Conservation (phyloP, 2,888 invertebrate species). For the Apocheima hispidaria region DNA sequence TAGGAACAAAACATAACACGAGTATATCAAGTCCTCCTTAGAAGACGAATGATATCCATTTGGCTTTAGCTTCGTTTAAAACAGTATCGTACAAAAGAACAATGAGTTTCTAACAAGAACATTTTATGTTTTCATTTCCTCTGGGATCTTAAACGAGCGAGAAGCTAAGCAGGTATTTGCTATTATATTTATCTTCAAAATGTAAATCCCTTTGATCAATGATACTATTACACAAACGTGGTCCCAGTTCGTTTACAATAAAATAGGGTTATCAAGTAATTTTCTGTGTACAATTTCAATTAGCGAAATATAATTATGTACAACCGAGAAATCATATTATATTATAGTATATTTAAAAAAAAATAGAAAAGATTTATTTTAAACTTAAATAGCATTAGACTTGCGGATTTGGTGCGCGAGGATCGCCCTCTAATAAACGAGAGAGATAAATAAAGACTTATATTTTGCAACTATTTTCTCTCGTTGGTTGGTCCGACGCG, state of each 20-base stretch:
- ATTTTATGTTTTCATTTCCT: constrained; percentile 19
- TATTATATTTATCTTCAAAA: constrained; percentile 28
- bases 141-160: constrained; percentile 16
- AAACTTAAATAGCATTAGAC: too few species aligned
- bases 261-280: constrained; percentile 18
- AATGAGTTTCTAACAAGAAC: constrained; percentile 3
- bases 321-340: too few species aligned
- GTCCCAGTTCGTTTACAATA: constrained; percentile 11
- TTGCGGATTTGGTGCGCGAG: too few species aligned
- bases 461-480: too few species aligned
- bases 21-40: background rate
- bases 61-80: constrained; percentile 1
- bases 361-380: too few species aligned
- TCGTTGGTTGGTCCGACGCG: too few species aligned
- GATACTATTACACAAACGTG: constrained; percentile 18
- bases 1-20: too few species aligned
- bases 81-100: constrained; percentile 10
- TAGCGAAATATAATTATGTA: too few species aligned
- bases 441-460: too few species aligned
- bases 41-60: background rate
- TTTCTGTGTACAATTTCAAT: background rate
- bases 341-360: too few species aligned
- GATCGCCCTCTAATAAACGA: too few species aligned
- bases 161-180: constrained; percentile 20
- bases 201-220: constrained; percentile 31